Evolutionary conservation across 2,888 invertebrate genomes (phyloP).

Genomic region (Saturnia japonica): DNA sequence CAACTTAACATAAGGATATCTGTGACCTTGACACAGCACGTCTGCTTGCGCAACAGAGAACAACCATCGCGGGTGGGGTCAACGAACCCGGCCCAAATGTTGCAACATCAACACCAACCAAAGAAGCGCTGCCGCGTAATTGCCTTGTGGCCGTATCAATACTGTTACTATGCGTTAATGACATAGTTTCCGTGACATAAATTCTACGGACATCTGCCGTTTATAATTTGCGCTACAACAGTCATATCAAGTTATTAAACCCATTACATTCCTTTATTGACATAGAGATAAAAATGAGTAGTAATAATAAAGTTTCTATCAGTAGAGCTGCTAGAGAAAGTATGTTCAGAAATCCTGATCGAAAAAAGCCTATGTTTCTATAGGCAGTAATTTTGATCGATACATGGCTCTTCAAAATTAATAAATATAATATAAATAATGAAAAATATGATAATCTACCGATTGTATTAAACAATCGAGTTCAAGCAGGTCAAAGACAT

Average conservation of each 20-base stretch:
- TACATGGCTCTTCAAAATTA: no score
- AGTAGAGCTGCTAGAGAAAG: no score
- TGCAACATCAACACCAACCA: neutral
- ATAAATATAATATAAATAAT: no score
- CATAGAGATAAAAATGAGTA: no score
- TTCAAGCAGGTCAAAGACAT: neutral
- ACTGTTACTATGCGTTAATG: slow-evolving; percentile 11
- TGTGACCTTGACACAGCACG: neutral
- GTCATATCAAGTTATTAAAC: neutral
- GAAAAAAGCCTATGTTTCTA: no score
- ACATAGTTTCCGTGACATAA: neutral
- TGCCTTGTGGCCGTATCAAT: neutral
- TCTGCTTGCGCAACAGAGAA: slow-evolving; percentile 1
- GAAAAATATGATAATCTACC: no score
- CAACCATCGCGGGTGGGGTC: neutral
- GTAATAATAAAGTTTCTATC: no score
- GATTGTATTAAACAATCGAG: neutral
- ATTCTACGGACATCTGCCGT: neutral
- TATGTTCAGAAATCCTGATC: no score
- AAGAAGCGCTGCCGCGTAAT: neutral
- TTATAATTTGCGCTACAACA: neutral
- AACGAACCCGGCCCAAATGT: neutral
- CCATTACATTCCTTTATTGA: neutral
- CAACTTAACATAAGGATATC: neutral
- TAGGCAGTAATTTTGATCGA: no score